phyloP scores from a whole-genome alignment of 2,888 invertebrate species.

The Troides aeacus region DNA sequence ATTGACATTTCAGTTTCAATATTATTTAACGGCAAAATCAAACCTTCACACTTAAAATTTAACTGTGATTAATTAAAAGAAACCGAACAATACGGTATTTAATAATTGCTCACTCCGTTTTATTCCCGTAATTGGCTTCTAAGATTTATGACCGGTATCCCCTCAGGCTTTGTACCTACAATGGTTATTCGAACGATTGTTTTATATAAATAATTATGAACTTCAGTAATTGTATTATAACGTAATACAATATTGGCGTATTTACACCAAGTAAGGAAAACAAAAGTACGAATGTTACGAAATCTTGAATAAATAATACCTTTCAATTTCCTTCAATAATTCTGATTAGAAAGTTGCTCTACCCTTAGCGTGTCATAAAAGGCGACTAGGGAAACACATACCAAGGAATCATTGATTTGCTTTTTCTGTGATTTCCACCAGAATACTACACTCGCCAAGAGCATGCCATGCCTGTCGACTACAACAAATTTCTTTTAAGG shows the following conservation, averaged over 20 bases:
- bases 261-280: not conserved
- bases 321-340: not conserved
- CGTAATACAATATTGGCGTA: not conserved
- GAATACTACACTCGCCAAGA: too few species aligned
- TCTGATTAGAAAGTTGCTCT: too few species aligned
- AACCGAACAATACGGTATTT: conserved; percentile 22
- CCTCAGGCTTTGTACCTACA: conserved; percentile 16
- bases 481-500: too few species aligned
- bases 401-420: too few species aligned
- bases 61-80: conserved; percentile 19
- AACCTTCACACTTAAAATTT: conserved; percentile 9
- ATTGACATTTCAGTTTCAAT: not conserved
- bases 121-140: conserved; percentile 29
- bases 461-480: too few species aligned
- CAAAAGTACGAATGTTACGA: not conserved
- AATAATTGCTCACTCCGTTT: conserved; percentile 26
- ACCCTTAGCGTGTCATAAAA: too few species aligned
- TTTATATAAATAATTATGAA: conserved; percentile 24
- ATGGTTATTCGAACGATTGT: conserved; percentile 22
- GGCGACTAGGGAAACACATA: too few species aligned
- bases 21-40: not conserved
- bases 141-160: conserved; percentile 28
- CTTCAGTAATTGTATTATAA: conserved; percentile 12
- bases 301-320: not conserved
- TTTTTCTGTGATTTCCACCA: too few species aligned